Conservation (phyloP, 2,113 vertebrate species). For the Dolichotis patagonum region DNA sequence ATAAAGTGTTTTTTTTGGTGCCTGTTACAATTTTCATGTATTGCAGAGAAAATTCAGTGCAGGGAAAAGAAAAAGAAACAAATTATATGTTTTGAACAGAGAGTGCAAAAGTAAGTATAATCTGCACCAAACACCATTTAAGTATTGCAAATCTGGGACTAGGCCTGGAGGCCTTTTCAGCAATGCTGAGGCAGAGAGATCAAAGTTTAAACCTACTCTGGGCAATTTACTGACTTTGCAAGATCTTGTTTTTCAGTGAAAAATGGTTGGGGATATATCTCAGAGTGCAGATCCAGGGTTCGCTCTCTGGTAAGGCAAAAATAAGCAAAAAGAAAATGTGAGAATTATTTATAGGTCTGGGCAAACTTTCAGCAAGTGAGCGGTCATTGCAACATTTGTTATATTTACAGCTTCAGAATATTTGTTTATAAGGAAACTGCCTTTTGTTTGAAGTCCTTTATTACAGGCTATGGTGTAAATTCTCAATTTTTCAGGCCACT, state of each 20-base stretch:
- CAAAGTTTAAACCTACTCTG: not conserved
- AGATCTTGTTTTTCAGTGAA: not conserved
- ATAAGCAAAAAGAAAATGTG: not conserved
- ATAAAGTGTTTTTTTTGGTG: not conserved
- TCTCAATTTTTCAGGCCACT: not conserved
- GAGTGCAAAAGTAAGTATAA: not conserved
- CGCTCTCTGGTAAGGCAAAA: not conserved
- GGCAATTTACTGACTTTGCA: not conserved
- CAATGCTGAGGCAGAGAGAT: not conserved
- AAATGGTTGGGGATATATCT: not conserved
- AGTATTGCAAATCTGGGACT: not conserved
- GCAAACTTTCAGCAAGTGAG: not conserved
- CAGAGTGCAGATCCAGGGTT: not conserved
- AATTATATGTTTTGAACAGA: not conserved
- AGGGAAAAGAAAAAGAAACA: not conserved
- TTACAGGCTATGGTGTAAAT: not conserved
- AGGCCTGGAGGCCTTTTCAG: fast-evolving
- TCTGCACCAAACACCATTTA: not conserved
- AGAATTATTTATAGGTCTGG: not conserved
- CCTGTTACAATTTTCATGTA: not conserved
- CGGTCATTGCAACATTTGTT: fast-evolving
- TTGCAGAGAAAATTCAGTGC: not conserved
- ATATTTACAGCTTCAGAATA: not conserved
- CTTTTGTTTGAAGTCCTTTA: not conserved
- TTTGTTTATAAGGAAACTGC: not conserved